Conservation (phyloP, 2,888 invertebrate species). For the Gymnocheta viridis region DNA sequence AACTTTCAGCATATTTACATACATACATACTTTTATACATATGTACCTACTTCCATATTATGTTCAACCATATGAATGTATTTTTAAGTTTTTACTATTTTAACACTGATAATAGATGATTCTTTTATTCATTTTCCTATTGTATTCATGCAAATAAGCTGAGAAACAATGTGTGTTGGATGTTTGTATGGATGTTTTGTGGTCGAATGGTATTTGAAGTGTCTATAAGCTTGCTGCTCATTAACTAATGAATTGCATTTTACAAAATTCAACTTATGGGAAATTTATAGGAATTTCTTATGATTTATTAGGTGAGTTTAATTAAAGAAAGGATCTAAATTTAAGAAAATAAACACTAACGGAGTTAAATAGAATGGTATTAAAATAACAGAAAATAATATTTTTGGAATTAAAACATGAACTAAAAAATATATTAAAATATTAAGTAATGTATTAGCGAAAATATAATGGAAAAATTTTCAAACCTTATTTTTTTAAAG, state of each 20-base stretch:
- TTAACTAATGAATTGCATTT: constrained; percentile 68
- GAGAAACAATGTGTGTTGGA: constrained; percentile 51
- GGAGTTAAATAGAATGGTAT: too few relatives aligned
- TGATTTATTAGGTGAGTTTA: constrained; percentile 56
- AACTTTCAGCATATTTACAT: background rate
- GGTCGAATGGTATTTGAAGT: constrained; percentile 64
- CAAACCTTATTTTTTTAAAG: too few relatives aligned
- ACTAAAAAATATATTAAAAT: too few relatives aligned
- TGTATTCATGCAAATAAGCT: constrained; percentile 68
- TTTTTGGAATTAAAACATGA: too few relatives aligned
- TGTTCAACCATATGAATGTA: background rate
- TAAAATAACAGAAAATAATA: too few relatives aligned
- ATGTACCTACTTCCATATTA: background rate
- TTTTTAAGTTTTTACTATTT: constrained; percentile 16
- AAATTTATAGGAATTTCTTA: constrained; percentile 48
- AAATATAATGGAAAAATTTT: too few relatives aligned
- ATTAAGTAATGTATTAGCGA: too few relatives aligned
- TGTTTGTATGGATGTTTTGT: constrained; percentile 56
- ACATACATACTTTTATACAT: background rate
- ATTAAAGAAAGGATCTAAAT: constrained; percentile 47
- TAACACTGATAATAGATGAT: constrained; percentile 9
- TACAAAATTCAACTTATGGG: constrained; percentile 42
- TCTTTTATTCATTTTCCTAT: constrained; percentile 43
- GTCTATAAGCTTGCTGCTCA: constrained; percentile 64
- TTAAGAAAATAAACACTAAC: too few relatives aligned